Conservation (phyloP, 2,888 invertebrate species). For the Platycnemis pennipes region DNA sequence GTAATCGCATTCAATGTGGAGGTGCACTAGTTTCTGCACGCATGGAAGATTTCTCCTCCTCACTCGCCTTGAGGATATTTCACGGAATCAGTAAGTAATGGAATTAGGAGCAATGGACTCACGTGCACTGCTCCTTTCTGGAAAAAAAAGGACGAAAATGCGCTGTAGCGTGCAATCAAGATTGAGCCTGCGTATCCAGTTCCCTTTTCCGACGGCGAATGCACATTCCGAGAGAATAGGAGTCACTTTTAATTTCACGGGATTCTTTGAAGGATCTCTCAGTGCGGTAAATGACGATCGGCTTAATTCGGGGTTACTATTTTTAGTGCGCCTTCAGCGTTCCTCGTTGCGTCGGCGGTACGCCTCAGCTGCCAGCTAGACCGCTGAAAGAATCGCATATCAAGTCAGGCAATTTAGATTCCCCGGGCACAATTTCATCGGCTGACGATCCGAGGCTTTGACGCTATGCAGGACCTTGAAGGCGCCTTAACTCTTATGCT, state of each 20-base stretch:
- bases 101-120: not conserved
- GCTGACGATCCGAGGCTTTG: too few relatives aligned
- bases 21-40: not conserved
- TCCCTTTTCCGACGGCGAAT: not conserved
- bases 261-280: not conserved
- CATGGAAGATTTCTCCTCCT: not conserved
- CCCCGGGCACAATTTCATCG: too few relatives aligned
- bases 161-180: not conserved
- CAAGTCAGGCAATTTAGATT: too few relatives aligned
- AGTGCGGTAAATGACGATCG: not conserved
- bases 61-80: not conserved
- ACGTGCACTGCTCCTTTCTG: not conserved
- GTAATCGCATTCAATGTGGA: not conserved
- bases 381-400: too few relatives aligned
- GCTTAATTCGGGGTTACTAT: too few relatives aligned
- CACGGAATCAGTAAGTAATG: not conserved
- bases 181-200: not conserved
- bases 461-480: too few relatives aligned
- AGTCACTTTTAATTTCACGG: not conserved
- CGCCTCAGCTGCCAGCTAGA: too few relatives aligned
- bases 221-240: not conserved
- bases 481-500: too few relatives aligned
- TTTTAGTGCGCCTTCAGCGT: too few relatives aligned
- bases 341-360: too few relatives aligned
- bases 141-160: not conserved